A percentile compares a stretch with the other conserved stretches of the same genome.
These are phyloP conservation scores for Crocuta crocuta DNA, from an alignment of 2,113 vertebrate genomes.

Conservation along the genomic window DNA sequence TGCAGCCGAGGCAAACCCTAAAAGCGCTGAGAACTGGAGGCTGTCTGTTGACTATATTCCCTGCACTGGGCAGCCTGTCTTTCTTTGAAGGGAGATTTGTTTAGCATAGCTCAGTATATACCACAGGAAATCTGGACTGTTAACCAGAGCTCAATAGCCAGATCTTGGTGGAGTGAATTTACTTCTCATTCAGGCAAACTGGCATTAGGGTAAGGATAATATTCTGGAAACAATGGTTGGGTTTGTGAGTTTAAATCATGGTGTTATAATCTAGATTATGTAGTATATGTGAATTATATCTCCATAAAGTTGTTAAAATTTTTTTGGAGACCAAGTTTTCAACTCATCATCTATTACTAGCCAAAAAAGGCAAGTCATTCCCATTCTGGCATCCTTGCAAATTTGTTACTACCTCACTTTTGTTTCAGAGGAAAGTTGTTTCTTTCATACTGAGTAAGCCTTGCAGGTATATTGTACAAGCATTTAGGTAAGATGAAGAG, in stretches of 20 bases:
- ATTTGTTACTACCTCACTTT: not conserved
- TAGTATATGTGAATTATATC: not conserved
- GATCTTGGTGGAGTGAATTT: not conserved
- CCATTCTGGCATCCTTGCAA: not conserved
- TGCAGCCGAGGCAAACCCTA: not conserved
- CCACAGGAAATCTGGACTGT: not conserved
- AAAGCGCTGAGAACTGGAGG: not conserved
- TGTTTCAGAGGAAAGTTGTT: not conserved
- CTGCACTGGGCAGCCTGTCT: not conserved
- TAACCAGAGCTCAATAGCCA: not conserved
- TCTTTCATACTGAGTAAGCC: not conserved
- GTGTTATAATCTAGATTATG: not conserved
- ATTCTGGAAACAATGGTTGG: not conserved
- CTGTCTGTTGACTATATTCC: not conserved
- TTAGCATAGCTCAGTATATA: not conserved
- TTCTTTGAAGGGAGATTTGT: not conserved
- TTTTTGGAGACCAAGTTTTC: not conserved
- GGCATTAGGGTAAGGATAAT: not conserved
- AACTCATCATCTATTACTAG: not conserved
- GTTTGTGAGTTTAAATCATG: not conserved
- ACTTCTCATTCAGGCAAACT: not conserved
- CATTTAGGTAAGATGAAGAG: not conserved
- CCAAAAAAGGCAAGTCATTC: conserved; percentile 7
- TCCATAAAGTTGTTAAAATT: not conserved
- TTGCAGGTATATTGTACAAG: not conserved